Conservation (phyloP, 2,797 vertebrate genomes). For the Pseudomugil tenellus region DNA sequence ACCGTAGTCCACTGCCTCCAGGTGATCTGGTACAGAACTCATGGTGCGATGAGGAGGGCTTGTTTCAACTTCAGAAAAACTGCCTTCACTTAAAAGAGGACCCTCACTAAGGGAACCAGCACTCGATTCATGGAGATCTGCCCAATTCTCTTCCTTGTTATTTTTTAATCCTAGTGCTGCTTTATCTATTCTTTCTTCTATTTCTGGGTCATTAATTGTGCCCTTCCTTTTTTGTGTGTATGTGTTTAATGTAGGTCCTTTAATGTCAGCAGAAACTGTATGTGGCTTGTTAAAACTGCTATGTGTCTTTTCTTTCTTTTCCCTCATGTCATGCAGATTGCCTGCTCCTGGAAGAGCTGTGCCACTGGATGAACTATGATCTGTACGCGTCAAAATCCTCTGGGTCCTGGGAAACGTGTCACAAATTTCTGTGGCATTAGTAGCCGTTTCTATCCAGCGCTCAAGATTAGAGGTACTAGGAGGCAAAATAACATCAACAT, state of each 20-base stretch:
- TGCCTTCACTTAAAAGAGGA: constrained; percentile 90
- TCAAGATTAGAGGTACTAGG: constrained; percentile 46
- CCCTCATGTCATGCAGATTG: constrained; percentile 83
- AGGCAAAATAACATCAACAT: constrained; percentile 62
- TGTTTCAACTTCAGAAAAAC: constrained; percentile 87
- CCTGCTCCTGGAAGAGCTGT: constrained; percentile 85
- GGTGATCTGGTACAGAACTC: constrained; percentile 57
- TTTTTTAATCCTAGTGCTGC: constrained; percentile 17
- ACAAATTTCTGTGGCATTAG: constrained; percentile 39
- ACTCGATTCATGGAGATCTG: constrained; percentile 81
- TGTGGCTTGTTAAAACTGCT: constrained; percentile 51
- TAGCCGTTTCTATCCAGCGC: constrained; percentile 76
- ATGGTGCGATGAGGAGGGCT: constrained; percentile 75
- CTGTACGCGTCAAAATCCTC: constrained; percentile 81
- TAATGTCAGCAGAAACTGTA: constrained; percentile 18
- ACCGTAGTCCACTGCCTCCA: constrained; percentile 81
- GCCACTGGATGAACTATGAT: constrained; percentile 83
- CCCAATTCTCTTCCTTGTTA: constrained; percentile 25
- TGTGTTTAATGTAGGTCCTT: constrained; percentile 25
- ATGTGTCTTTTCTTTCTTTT: constrained; percentile 68
- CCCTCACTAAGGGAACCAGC: constrained; percentile 92
- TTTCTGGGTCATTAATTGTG: constrained; percentile 46
- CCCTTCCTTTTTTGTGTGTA: constrained; percentile 33
- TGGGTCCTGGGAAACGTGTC: constrained; percentile 83
- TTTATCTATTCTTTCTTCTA: constrained; percentile 33